Conservation (phyloP, 2,113 vertebrate species). For the Pelecanus crispus region DNA sequence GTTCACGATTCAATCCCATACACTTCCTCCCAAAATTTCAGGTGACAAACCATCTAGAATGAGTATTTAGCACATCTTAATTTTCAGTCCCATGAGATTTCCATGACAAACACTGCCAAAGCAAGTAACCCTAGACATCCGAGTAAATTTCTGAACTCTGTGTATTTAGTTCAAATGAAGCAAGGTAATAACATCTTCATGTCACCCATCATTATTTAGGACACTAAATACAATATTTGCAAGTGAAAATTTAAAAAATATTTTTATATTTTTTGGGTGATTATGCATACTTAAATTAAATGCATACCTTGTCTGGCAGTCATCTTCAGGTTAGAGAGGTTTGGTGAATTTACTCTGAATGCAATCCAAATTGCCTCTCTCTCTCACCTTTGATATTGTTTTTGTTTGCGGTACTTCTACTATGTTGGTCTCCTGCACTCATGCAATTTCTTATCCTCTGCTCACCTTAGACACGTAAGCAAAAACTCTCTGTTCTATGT, state of each 20-base stretch:
- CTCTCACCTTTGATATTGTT: not conserved
- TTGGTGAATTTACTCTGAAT: not conserved
- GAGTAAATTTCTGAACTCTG: not conserved
- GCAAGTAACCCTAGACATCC: not conserved
- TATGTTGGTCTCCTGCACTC: accelerated
- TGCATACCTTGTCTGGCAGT: not conserved
- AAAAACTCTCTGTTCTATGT: not conserved
- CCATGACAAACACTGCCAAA: not conserved
- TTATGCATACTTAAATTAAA: not conserved
- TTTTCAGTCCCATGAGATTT: not conserved
- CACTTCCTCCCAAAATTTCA: not conserved
- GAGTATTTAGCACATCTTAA: not conserved
- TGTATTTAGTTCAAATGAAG: not conserved
- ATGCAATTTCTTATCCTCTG: not conserved
- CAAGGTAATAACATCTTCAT: not conserved
- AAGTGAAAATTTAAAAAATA: not conserved
- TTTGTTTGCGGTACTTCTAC: not conserved
- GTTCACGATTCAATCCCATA: not conserved
- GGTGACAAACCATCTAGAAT: not conserved
- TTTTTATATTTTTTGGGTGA: not conserved
- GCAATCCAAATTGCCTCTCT: not conserved
- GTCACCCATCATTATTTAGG: not conserved
- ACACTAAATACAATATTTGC: not conserved
- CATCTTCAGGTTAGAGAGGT: not conserved
- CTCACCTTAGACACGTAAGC: not conserved